A percentile compares a stretch with the other conserved stretches of the same genome.
Evolutionary conservation across 1,140 invertebrate species (phyloP).

Genomic region (Hylyphantes graminicola): DNA sequence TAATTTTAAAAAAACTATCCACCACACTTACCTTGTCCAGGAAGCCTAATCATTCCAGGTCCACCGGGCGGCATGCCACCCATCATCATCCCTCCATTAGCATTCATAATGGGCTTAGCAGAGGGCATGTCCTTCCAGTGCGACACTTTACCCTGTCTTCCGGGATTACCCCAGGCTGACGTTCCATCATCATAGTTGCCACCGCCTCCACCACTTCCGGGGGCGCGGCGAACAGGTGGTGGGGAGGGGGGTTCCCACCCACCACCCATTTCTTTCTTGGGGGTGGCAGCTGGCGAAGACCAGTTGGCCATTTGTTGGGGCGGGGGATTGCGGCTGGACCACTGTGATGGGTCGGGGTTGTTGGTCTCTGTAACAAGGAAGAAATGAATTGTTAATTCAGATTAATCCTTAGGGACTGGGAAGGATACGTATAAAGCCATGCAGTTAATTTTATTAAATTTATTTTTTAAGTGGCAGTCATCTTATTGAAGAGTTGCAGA

Average conservation of each 20-base stretch:
- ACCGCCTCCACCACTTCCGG: not conserved
- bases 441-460: not conserved
- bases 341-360: not conserved
- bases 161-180: constrained; percentile 85
- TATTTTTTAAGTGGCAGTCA: too few species aligned
- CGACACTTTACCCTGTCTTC: constrained; percentile 73
- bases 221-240: constrained; percentile 18
- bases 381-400: too few species aligned
- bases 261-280: constrained; percentile 66
- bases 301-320: constrained; percentile 27
- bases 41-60: constrained; percentile 64
- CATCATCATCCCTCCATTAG: constrained; percentile 63
- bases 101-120: constrained; percentile 66
- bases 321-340: constrained; percentile 11
- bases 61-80: constrained; percentile 34
- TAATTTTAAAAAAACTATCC: too few species aligned
- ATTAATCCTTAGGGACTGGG: not conserved
- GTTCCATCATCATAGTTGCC: constrained; percentile 82
- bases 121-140: constrained; percentile 82
- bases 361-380: too few species aligned
- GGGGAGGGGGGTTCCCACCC: constrained; percentile 90
- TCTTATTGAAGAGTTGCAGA: too few species aligned
- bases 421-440: constrained; percentile 11
- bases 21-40: constrained; percentile 33
- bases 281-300: constrained; percentile 43